phyloP scores from a whole-genome alignment of 2,797 vertebrate species.

The Chromis chromis region DNA sequence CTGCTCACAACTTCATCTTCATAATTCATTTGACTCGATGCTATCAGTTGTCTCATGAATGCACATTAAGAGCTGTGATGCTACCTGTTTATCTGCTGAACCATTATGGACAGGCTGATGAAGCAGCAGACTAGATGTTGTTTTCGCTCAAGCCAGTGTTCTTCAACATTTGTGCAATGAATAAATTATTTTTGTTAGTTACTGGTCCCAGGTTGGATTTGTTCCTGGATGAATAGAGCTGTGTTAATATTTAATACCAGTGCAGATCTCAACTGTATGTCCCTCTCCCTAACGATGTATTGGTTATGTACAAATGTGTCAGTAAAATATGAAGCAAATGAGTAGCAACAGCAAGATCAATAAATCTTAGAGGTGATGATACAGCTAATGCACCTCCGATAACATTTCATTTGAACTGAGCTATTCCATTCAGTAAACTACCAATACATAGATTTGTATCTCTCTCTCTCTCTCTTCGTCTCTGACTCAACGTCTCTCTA shows the following conservation, averaged over 20 bases:
- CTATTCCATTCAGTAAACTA: constrained; percentile 22
- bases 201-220: neutral
- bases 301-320: constrained; percentile 1
- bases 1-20: neutral
- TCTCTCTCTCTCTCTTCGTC: constrained; percentile 11
- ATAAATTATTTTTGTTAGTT: too few species aligned
- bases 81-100: neutral
- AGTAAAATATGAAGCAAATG: neutral
- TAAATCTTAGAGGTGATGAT: constrained; percentile 1
- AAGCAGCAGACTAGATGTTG: neutral
- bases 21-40: neutral
- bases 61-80: neutral
- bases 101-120: neutral
- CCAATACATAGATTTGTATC: neutral
- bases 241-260: neutral
- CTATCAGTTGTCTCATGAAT: neutral
- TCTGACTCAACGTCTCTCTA: constrained; percentile 34
- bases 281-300: neutral
- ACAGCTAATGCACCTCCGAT: constrained; percentile 5
- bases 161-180: too few species aligned
- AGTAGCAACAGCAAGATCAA: neutral
- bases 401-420: constrained; percentile 3
- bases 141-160: neutral
- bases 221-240: too few species aligned
- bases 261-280: neutral